Evolutionary conservation across 2,888 invertebrate genomes (phyloP).

Genomic region (Drosophila kambysellisi): DNA sequence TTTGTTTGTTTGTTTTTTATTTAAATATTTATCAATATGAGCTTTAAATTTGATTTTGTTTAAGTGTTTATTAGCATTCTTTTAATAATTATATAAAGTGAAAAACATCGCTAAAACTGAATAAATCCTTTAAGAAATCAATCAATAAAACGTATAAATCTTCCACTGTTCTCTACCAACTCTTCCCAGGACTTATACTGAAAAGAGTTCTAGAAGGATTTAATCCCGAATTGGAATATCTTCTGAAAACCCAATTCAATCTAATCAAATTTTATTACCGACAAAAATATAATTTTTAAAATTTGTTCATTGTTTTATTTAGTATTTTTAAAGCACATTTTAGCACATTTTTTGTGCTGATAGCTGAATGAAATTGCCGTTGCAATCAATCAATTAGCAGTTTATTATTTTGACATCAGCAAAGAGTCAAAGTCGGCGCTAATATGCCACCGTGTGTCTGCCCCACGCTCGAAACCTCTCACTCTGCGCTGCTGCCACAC

Average conservation of each 20-base stretch:
- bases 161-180: not conserved
- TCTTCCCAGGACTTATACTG: not conserved
- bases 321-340: not conserved
- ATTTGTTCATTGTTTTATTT: not conserved
- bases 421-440: not conserved
- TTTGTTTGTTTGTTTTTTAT: not conserved
- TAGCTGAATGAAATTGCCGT: constrained; percentile 20
- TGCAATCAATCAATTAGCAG: constrained; percentile 25
- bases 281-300: not conserved
- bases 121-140: not conserved
- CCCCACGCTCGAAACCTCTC: not conserved
- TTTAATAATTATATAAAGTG: not conserved
- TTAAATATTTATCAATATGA: not conserved
- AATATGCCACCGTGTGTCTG: constrained; percentile 2
- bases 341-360: not conserved
- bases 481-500: not conserved
- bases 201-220: not conserved
- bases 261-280: not conserved
- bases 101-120: not conserved
- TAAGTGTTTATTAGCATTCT: not conserved
- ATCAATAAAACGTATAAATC: not conserved
- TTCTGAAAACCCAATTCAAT: not conserved
- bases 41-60: not conserved
- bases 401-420: constrained; percentile 41
- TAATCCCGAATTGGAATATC: not conserved